phyloP scores from a whole-genome alignment of 2,113 vertebrate species.

The Amblyopsis rosae region DNA sequence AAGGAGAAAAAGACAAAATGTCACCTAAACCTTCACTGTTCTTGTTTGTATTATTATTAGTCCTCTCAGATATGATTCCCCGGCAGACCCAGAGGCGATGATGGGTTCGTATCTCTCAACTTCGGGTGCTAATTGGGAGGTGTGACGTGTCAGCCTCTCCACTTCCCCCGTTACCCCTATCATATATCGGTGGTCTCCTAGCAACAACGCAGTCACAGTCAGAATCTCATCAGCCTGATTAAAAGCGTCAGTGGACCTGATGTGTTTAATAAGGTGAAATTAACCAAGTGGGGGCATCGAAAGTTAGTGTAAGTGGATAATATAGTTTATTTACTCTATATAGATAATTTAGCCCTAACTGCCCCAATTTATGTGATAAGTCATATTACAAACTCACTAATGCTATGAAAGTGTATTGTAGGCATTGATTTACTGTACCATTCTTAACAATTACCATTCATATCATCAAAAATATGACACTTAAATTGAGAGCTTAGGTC shows the following conservation, averaged over 20 bases:
- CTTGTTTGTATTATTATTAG: background rate
- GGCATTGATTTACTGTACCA: no score
- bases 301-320: background rate
- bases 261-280: conserved; percentile 5
- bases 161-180: background rate
- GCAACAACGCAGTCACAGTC: background rate
- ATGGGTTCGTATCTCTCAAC: no score
- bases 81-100: no score
- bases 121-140: background rate
- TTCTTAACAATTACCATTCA: no score
- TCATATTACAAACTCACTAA: no score
- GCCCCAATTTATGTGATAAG: no score
- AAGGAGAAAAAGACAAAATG: background rate
- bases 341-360: no score
- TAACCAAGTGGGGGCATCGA: background rate
- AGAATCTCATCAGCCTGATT: background rate
- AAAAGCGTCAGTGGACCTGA: background rate
- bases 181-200: background rate
- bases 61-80: background rate
- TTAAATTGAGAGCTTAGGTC: no score
- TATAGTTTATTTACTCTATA: no score
- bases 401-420: no score
- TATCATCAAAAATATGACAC: no score
- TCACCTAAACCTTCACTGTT: background rate
- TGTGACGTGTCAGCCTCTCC: background rate